phyloP scores from a whole-genome alignment of 2,888 invertebrate species.

The Neoscelio sp. region DNA sequence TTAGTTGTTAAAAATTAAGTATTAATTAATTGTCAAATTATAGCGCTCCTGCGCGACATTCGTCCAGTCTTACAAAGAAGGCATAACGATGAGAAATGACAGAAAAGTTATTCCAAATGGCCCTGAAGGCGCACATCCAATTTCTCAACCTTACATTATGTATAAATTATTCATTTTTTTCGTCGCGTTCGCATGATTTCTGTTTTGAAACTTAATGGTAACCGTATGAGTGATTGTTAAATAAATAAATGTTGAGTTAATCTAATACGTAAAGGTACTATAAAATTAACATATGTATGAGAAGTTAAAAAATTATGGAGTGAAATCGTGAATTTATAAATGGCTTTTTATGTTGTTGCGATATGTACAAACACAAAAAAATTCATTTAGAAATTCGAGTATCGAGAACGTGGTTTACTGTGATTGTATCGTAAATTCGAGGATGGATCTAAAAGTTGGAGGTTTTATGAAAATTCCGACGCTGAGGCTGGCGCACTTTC shows the following conservation, averaged over 20 bases:
- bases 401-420: neutral
- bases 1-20: too few relatives aligned
- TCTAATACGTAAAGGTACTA: conserved; percentile 23
- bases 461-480: neutral
- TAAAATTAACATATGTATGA: conserved; percentile 45
- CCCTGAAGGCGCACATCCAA: conserved; percentile 6
- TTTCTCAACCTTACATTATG: conserved; percentile 24
- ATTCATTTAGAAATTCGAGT: conserved; percentile 2
- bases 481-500: too few relatives aligned
- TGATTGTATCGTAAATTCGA: conserved; percentile 5
- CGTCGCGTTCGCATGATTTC: conserved; percentile 26
- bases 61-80: conserved; percentile 24
- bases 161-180: conserved; percentile 40
- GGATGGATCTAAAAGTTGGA: too few relatives aligned
- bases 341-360: conserved; percentile 8
- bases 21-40: too few relatives aligned
- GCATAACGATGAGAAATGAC: conserved; percentile 1
- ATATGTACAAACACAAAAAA: conserved; percentile 9
- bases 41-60: conserved; percentile 28
- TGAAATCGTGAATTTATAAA: conserved; percentile 38
- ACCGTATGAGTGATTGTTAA: conserved; percentile 24
- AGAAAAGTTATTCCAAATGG: conserved; percentile 23
- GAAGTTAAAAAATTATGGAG: conserved; percentile 19
- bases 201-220: conserved; percentile 14
- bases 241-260: conserved; percentile 27